These are phyloP conservation scores for Ia io DNA, from an alignment of 2,113 vertebrate species.

Conservation along the genomic window DNA sequence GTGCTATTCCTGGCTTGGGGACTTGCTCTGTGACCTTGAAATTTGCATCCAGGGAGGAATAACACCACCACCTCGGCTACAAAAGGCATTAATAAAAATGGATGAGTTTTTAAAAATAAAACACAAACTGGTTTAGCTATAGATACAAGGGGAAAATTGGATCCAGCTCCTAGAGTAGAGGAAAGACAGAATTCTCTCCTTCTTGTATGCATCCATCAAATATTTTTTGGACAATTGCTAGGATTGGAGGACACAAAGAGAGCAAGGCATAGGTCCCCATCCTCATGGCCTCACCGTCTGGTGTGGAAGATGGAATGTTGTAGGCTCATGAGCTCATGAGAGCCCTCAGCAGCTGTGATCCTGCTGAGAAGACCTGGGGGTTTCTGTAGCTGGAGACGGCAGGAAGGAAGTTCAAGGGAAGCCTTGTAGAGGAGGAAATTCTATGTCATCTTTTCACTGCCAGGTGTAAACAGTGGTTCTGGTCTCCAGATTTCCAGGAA, in stretches of 20 bases:
- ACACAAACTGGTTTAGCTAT: background rate
- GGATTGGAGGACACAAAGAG: background rate
- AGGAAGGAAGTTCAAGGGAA: background rate
- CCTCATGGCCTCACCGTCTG: background rate
- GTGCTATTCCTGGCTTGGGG: background rate
- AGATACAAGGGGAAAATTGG: background rate
- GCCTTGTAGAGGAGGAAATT: background rate
- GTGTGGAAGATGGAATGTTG: background rate
- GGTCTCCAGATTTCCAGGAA: background rate
- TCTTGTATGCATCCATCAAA: background rate
- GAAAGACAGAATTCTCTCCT: background rate
- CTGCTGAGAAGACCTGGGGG: background rate
- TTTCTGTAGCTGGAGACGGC: background rate
- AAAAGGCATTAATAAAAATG: background rate
- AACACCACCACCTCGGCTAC: background rate
- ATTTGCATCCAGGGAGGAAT: background rate
- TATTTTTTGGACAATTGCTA: background rate
- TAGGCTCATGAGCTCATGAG: background rate
- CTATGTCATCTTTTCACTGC: background rate
- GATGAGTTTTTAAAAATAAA: background rate
- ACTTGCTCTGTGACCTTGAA: background rate
- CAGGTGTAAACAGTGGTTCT: background rate
- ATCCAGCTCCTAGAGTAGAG: background rate
- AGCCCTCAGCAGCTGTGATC: background rate
- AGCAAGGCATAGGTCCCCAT: background rate